Percentiles rank a stretch among this genome's conserved stretches.
Conservation (phyloP, 2,888 invertebrate genomes). For the Polydrusus cervinus region DNA sequence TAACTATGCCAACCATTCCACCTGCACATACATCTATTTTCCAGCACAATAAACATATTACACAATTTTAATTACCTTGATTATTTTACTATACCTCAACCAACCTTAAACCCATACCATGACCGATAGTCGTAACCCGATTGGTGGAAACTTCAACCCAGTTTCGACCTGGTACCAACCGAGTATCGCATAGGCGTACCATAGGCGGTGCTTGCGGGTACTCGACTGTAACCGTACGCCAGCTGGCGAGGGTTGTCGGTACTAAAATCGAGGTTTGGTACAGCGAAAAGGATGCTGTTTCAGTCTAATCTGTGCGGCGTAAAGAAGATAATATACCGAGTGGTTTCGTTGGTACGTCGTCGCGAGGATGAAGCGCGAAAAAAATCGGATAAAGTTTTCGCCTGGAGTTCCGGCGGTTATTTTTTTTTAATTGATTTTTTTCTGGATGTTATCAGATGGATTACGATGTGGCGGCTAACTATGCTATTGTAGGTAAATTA, state of each 20-base stretch:
- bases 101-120: conserved; percentile 11
- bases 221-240: conserved; percentile 42
- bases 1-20: conserved; percentile 43
- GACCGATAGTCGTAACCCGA: conserved; percentile 3
- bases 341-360: conserved; percentile 34
- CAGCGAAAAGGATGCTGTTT: conserved; percentile 48
- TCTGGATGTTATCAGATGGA: conserved; percentile 57
- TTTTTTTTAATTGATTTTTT: background rate
- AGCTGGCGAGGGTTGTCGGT: conserved; percentile 32
- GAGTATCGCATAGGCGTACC: conserved; percentile 19
- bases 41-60: conserved; percentile 52
- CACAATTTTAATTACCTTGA: conserved; percentile 59
- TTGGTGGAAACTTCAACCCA: conserved; percentile 18
- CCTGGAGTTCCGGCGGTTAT: conserved; percentile 21
- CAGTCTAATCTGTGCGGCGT: conserved; percentile 48
- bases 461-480: conserved; percentile 63
- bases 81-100: conserved; percentile 46
- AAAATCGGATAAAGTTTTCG: conserved; percentile 22
- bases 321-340: conserved; percentile 44
- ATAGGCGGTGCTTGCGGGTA: conserved; percentile 11
- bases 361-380: conserved; percentile 44
- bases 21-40: conserved; percentile 48
- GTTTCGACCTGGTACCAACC: conserved; percentile 25
- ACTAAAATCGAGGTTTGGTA: conserved; percentile 34
- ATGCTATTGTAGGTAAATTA: conserved; percentile 62